Evolutionary conservation across 2,113 vertebrate species (phyloP).

Genomic region (Misgurnus mizolepis): DNA sequence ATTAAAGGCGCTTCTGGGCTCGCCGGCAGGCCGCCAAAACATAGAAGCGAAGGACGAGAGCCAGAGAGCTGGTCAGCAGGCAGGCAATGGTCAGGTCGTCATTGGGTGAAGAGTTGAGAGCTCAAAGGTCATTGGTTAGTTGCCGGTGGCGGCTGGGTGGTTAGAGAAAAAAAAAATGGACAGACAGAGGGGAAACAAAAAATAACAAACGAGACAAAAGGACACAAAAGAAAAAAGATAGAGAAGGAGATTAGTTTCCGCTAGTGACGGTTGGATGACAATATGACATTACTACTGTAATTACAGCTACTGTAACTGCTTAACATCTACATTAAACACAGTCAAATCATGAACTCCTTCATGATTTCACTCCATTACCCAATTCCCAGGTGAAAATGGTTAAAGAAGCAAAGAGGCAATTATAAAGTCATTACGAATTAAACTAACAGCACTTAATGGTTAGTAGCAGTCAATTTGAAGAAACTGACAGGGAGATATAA

Average conservation of each 20-base stretch:
- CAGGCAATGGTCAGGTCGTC: conserved; percentile 99
- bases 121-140: conserved; percentile 99
- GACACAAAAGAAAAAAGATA: conserved; percentile 89
- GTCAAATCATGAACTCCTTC: conserved; percentile 72
- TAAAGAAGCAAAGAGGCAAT: conserved; percentile 75
- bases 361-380: conserved; percentile 86
- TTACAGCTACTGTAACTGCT: conserved; percentile 90
- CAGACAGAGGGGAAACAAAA: conserved; percentile 75
- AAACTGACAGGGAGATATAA: conserved; percentile 69
- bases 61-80: conserved; percentile 99
- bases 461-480: conserved; percentile 86
- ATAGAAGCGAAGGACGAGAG: conserved; percentile 92
- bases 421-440: conserved; percentile 71
- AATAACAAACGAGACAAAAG: conserved; percentile 74
- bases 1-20: conserved; percentile 87
- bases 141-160: conserved; percentile 99
- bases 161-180: conserved; percentile 86
- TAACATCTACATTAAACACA: conserved; percentile 84
- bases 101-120: conserved; percentile 99
- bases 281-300: conserved; percentile 92
- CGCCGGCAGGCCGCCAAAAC: conserved; percentile 73
- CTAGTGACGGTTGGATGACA: conserved; percentile 99
- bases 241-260: conserved; percentile 99
- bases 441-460: conserved; percentile 82
- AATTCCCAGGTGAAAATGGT: conserved; percentile 81